Evolutionary conservation across 2,113 vertebrate genomes (phyloP).

Genomic region (Chlorodrepanis virens): DNA sequence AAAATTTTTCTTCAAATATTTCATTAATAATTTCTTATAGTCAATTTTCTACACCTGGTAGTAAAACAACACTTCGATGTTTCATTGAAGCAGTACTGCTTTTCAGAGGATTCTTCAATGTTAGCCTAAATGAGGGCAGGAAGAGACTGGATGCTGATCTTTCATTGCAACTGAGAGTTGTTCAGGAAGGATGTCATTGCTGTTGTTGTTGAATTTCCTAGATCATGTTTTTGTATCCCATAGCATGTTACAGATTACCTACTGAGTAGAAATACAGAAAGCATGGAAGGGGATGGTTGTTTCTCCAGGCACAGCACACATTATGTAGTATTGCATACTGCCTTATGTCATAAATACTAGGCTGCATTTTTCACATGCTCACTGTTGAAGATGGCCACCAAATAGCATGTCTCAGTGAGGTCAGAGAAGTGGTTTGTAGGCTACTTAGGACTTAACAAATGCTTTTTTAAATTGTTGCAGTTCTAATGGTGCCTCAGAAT

Average conservation of each 20-base stretch:
- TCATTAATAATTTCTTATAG: neutral
- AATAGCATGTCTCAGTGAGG: accelerated
- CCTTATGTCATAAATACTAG: neutral
- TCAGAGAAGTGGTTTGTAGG: neutral
- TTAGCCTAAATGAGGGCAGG: neutral
- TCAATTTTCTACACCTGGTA: neutral
- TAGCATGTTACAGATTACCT: neutral
- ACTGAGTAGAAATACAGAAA: neutral
- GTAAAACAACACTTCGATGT: neutral
- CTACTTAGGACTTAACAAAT: neutral
- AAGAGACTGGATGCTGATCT: neutral
- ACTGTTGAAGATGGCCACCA: neutral
- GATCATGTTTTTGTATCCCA: neutral
- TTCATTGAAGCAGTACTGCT: neutral
- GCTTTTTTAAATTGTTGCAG: neutral
- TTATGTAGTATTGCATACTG: neutral
- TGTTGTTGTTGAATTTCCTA: neutral
- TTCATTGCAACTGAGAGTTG: neutral
- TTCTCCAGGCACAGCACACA: neutral
- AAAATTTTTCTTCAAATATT: neutral
- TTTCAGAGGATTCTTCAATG: neutral
- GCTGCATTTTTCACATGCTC: neutral
- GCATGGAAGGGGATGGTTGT: neutral
- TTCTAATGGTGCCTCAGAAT: neutral
- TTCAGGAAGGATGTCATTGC: neutral